Evolutionary conservation across 2,113 vertebrate species (phyloP).

Genomic region (Nothocercus julius): DNA sequence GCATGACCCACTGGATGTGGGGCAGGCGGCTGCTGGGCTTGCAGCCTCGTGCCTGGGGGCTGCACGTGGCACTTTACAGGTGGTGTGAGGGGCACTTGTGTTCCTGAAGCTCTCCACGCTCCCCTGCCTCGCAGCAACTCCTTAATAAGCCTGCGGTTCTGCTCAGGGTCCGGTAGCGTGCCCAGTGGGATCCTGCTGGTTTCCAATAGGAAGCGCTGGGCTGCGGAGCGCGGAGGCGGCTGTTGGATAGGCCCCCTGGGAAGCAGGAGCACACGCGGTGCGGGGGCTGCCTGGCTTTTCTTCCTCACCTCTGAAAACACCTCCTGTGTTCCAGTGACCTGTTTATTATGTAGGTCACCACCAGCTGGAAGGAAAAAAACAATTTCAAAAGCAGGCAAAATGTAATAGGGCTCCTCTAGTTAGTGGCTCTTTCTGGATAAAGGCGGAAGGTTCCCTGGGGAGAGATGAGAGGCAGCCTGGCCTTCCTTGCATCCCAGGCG

Average conservation of each 20-base stretch:
- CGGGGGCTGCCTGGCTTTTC: slow-evolving; percentile 22
- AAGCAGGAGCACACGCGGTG: accelerated
- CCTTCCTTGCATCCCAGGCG: background rate
- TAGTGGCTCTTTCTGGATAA: slow-evolving; percentile 5
- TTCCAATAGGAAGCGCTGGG: background rate
- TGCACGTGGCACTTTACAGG: background rate
- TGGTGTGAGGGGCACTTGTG: background rate
- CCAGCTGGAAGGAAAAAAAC: background rate
- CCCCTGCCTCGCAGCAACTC: background rate
- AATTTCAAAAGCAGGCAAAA: slow-evolving; percentile 36
- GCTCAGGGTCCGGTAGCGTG: background rate
- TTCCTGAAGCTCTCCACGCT: background rate
- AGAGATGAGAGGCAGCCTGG: background rate
- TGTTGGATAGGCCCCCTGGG: background rate
- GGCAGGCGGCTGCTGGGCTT: accelerated
- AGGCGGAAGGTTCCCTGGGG: background rate
- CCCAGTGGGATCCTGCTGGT: background rate
- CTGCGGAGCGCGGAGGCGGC: background rate
- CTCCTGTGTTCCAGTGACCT: slow-evolving; percentile 31
- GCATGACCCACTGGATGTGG: background rate
- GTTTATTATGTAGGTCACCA: slow-evolving; percentile 61
- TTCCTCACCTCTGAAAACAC: background rate
- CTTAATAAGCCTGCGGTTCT: background rate
- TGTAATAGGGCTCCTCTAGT: background rate
- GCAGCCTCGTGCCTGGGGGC: background rate